Evolutionary conservation across 1,140 invertebrate species (phyloP), one percentile per base, ranked within the genome.

Genomic region (Hestina assimilis): DNA sequence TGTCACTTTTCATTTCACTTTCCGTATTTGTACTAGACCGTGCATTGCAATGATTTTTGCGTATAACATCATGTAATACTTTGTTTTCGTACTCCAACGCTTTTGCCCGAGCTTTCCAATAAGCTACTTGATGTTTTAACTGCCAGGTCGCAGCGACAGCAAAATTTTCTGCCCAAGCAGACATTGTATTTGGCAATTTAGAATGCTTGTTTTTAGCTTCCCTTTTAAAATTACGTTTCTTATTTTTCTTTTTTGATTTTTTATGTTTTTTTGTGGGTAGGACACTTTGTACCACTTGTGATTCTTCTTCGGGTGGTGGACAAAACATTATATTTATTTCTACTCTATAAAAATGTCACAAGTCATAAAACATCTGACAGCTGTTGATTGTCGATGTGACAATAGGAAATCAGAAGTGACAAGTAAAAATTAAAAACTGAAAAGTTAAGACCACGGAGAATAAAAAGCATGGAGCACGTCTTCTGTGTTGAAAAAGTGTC

Each of bases 101-200:
- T 31, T 89, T 72, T 8, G 92, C 93, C 53, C 90, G 87, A 0
- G 93, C 91, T 78, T 90, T 93, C 93, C 93, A 94, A 82, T 92
- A 93, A 1, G 90, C 90, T 8, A 92, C 42, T 73, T 92, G 84
- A 63, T 91, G 89, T 57, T 90, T 89, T 50, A 89, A 64, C 55
- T 91, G 90, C 91, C 90, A 89, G 42, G 82, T 83, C 3, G 79
- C 62, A 31, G 80, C 82, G 1, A 63, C 45, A 8, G 76, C 73
- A 29, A 75, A 87, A 14, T 69, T 73, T 48, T 87, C 72, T 23
- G 80, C 79, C 80, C 79, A 87, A 50, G 70, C 48, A 33, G 83
- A 79, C 78, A 87, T 85, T 4, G 79, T 71, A 12, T 50, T 52
- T 1, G 58, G 55, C 23, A 79, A 52, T 38, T 62, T 67, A 9